A percentile compares a stretch with the other conserved stretches of the same genome.
Conservation (phyloP, 2,888 invertebrate genomes). For the Ophion ellenae region DNA sequence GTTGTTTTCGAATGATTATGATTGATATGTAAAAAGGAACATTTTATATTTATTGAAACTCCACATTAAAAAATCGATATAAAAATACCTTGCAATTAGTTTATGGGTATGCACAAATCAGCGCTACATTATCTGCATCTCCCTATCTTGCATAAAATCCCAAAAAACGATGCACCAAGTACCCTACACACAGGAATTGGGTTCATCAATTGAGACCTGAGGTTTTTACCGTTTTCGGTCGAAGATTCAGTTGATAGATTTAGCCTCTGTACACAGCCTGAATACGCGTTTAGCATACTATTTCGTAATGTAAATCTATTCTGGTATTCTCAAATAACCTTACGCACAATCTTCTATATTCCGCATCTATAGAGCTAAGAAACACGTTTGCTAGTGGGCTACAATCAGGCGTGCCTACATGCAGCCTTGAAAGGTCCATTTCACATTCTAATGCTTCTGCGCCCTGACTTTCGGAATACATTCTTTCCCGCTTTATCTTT, state of each 20-base stretch:
- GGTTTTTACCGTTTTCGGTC: not conserved
- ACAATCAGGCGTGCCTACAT: constrained; percentile 67
- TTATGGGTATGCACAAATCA: not conserved
- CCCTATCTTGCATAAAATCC: not conserved
- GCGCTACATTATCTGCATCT: not conserved
- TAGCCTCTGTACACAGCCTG: not conserved
- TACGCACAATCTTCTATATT: constrained; percentile 38
- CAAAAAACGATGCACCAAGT: not conserved
- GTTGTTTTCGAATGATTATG: too few relatives aligned
- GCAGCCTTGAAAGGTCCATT: constrained; percentile 76
- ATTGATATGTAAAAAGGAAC: not conserved
- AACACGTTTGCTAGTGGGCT: constrained; percentile 50
- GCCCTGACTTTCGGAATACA: constrained; percentile 67
- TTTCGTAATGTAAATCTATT: constrained; percentile 10
- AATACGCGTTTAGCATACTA: not conserved
- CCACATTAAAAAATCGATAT: too few relatives aligned
- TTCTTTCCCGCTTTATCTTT: constrained; percentile 44
- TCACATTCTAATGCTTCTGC: constrained; percentile 74
- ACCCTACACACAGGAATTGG: too few relatives aligned
- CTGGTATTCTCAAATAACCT: constrained; percentile 17
- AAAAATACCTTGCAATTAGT: too few relatives aligned
- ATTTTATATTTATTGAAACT: not conserved
- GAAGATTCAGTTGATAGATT: too few relatives aligned
- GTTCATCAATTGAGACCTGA: not conserved
- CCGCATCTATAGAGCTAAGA: constrained; percentile 34